Evolutionary conservation across 1,140 invertebrate genomes (phyloP).

Genomic region (Sipha flava): DNA sequence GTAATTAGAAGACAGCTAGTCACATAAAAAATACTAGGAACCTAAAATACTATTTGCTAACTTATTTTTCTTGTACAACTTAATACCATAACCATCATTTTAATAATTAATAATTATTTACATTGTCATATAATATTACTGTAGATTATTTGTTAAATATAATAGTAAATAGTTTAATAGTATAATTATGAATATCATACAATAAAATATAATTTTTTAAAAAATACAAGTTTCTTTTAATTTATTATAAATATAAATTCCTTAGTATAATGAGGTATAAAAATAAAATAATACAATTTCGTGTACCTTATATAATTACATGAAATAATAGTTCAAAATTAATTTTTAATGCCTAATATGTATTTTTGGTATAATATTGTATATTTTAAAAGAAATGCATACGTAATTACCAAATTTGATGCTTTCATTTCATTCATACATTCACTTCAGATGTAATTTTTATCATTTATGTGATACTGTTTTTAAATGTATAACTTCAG

Average conservation of each 20-base stretch:
- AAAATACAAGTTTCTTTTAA: background rate
- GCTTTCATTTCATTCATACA: no score
- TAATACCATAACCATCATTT: background rate
- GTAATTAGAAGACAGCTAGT: background rate
- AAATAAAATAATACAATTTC: background rate
- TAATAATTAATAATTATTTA: background rate
- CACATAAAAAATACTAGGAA: constrained; percentile 4
- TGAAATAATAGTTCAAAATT: no score
- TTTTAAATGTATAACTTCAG: no score
- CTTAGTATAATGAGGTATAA: background rate
- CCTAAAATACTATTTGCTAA: background rate
- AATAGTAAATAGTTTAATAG: constrained; percentile 13
- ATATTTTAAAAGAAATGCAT: no score
- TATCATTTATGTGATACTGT: no score
- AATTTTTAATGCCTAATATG: no score
- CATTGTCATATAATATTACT: no score
- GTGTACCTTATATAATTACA: background rate
- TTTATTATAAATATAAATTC: background rate
- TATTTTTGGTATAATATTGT: no score
- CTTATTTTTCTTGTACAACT: background rate
- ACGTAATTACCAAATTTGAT: no score
- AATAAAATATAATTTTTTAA: background rate
- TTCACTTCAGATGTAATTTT: no score
- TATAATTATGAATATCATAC: background rate
- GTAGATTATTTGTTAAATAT: background rate